Base-by-base conservation (phyloP, 2,797 vertebrate species). In the Enteromius thamalakanensis region DNA sequence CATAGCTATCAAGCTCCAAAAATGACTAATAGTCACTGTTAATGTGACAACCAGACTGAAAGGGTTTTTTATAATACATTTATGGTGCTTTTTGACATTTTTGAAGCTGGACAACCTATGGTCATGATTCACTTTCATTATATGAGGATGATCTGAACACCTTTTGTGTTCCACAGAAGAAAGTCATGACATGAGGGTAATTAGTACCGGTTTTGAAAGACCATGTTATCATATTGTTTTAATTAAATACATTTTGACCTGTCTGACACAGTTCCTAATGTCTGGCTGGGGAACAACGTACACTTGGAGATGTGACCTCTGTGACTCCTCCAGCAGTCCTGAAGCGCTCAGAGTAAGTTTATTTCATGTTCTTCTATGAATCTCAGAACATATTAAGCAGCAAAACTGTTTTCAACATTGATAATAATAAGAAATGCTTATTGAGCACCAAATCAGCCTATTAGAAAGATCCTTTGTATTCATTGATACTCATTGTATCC, bases 271-370 rank as follows among this genome's bases (percentile, higher is more conserved):
- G 98, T 98, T 98, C 91, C 64, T 99, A 91, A 96, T 97, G 96
- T 94, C 98, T 72, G 98, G 97, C 83, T 99, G 98, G 98, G 96
- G 91, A 80, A 97, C 95, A 76, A 97, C 96, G 12, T 99, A 92
- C 70, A 96, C 96, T 3, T 99, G 97, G 97, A 93, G 93, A 88
- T 99, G 98, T 88, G 98, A 99, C 89, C 95, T 97, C 5, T 90
- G 96, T 79, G 98, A 99, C 88, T 82, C 72, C 76, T 97, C 96
- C 0, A 95, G 72, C 80, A 96, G 89, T 75, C 96, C 96, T 0
- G 93, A 95, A 85, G 91, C 96, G 64, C 92, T 98, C 37, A 92
- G 97, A 92, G 98, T 99, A 94, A 96, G 95, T 64, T 69, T 23
- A 17, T 34, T 68, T 53, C 26, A 71, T 49, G 11, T 34, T 9